Percentiles rank a stretch among this genome's conserved stretches.
Evolutionary conservation across 2,888 invertebrate genomes (phyloP).

Genomic region (Xestia ashworthii): DNA sequence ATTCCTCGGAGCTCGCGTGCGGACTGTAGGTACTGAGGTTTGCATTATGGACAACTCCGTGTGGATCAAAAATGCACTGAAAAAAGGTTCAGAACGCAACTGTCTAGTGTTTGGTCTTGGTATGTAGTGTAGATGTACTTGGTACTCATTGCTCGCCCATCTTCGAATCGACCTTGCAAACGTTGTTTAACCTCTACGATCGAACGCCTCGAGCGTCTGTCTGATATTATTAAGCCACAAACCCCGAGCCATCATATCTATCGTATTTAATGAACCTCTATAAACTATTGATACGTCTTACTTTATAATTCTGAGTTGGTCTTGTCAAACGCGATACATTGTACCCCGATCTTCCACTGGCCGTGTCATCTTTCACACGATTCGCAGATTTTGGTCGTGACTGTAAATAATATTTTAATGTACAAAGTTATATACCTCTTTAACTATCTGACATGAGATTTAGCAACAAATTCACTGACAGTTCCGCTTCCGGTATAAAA

Average conservation of each 20-base stretch:
- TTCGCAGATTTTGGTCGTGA: constrained; percentile 77
- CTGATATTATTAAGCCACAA: not conserved
- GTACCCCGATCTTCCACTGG: constrained; percentile 37
- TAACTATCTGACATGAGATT: not conserved
- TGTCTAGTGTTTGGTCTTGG: too few relatives aligned
- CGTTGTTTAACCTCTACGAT: not conserved
- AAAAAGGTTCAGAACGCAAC: not conserved
- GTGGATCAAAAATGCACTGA: not conserved
- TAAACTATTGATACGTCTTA: not conserved
- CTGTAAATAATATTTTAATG: constrained; percentile 43
- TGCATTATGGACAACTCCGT: not conserved
- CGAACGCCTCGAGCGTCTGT: not conserved
- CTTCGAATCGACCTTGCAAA: not conserved
- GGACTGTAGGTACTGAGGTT: not conserved
- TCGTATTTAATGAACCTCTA: not conserved
- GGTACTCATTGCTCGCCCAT: not conserved
- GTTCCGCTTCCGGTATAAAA: not conserved
- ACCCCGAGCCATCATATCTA: not conserved
- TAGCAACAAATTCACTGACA: not conserved
- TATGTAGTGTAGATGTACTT: not conserved
- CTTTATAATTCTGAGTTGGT: constrained; percentile 18
- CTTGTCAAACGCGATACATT: constrained; percentile 57
- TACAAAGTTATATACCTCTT: not conserved
- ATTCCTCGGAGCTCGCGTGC: too few relatives aligned
- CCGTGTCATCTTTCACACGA: constrained; percentile 72